Evolutionary conservation across 2,797 vertebrate genomes (phyloP).

Genomic region (Schizopygopsis pylzovi): DNA sequence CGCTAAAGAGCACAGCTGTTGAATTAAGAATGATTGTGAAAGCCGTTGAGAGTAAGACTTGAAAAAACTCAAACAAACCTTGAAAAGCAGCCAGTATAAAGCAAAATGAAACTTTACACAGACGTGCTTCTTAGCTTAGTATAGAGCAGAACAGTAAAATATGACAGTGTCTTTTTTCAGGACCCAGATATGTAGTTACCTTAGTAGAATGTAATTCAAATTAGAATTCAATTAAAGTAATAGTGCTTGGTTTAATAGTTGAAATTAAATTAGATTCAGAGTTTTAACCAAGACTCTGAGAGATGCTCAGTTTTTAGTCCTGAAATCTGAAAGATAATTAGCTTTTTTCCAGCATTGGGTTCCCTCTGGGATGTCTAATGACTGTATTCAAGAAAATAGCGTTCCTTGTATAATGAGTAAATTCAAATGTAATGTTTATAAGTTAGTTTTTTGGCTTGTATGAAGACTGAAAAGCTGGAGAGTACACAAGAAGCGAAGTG

Average conservation of each 20-base stretch:
- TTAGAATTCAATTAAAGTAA: neutral
- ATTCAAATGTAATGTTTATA: neutral
- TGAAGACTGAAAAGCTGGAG: neutral
- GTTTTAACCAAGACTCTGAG: neutral
- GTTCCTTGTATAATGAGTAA: neutral
- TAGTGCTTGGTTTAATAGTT: neutral
- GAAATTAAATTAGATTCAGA: conserved; percentile 9
- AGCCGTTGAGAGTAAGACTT: neutral
- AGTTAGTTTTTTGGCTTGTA: neutral
- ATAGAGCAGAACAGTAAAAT: neutral
- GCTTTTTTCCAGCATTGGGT: neutral
- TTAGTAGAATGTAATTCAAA: conserved; percentile 10
- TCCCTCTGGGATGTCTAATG: neutral
- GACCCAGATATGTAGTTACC: neutral
- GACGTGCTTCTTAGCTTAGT: conserved; percentile 14
- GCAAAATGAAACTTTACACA: neutral
- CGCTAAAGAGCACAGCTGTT: conserved; percentile 48
- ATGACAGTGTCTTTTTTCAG: neutral
- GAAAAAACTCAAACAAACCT: neutral
- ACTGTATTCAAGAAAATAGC: neutral
- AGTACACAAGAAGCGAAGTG: neutral
- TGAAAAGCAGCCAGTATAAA: conserved; percentile 22
- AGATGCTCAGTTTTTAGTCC: neutral
- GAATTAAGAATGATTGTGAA: conserved; percentile 5
- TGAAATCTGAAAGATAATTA: neutral